Conservation (phyloP, 2,888 invertebrate genomes). For the Chalcis sispes region DNA sequence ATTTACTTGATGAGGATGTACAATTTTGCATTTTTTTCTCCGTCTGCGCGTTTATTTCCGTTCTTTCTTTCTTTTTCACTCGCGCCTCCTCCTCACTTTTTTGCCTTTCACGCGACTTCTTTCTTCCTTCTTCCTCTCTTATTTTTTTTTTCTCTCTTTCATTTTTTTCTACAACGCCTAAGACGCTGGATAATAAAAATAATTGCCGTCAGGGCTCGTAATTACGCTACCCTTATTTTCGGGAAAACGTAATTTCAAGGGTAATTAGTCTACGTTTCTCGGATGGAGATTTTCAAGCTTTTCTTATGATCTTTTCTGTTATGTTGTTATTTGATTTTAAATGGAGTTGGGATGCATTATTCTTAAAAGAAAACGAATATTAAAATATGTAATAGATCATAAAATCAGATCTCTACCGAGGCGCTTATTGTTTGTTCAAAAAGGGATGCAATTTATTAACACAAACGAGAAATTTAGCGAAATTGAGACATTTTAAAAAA, state of each 20-base stretch:
- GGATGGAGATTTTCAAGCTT: neutral
- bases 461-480: too few relatives aligned
- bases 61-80: neutral
- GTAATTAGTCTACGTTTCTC: conserved; percentile 25
- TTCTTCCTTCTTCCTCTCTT: neutral
- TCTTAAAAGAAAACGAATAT: too few relatives aligned
- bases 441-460: too few relatives aligned
- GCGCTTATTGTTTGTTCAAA: too few relatives aligned
- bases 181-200: conserved; percentile 24
- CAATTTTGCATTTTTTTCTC: conserved; percentile 40
- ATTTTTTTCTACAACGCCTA: neutral
- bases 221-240: conserved; percentile 22
- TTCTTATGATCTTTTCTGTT: neutral
- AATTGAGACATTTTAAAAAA: too few relatives aligned
- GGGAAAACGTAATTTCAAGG: conserved; percentile 26
- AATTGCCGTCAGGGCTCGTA: conserved; percentile 8
- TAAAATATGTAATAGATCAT: too few relatives aligned
- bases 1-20: conserved; percentile 55
- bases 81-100: neutral
- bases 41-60: neutral
- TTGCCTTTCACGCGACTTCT: too few relatives aligned
- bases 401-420: too few relatives aligned
- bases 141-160: neutral
- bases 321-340: too few relatives aligned
- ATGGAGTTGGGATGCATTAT: too few relatives aligned